Percentiles rank a stretch among this genome's conserved stretches.
phyloP scores from a whole-genome alignment of 1,140 invertebrate species.

The Neelides sp. region DNA sequence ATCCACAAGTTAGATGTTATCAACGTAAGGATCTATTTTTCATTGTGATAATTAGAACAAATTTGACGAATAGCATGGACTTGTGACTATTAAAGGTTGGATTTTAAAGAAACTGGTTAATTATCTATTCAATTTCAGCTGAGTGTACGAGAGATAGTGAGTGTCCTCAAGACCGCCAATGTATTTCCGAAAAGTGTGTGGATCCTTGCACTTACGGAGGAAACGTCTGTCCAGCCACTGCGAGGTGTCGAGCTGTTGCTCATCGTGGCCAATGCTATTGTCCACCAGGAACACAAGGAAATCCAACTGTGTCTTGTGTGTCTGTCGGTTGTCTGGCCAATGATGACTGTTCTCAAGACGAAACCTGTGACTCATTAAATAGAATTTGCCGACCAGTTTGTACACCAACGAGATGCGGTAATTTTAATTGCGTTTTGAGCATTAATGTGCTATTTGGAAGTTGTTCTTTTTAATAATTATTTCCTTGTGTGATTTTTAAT shows the following conservation, averaged over 20 bases:
- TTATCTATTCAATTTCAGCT: constrained; percentile 43
- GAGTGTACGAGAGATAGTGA: constrained; percentile 68
- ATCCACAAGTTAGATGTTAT: constrained; percentile 70
- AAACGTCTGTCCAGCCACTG: constrained; percentile 59
- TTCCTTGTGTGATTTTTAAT: too few species aligned
- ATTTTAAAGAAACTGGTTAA: constrained; percentile 4
- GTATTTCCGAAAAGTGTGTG: constrained; percentile 60
- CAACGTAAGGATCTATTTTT: constrained; percentile 51
- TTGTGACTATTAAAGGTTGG: too few species aligned
- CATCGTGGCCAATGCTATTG: constrained; percentile 61
- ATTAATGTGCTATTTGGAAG: too few species aligned
- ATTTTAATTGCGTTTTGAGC: too few species aligned
- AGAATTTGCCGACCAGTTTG: constrained; percentile 70
- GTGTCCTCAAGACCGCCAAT: constrained; percentile 73
- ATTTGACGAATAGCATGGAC: too few species aligned
- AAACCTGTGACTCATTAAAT: constrained; percentile 71
- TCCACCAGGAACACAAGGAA: constrained; percentile 26
- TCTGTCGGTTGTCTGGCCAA: constrained; percentile 72
- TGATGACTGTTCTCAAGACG: constrained; percentile 73
- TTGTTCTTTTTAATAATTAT: too few species aligned
- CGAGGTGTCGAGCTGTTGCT: constrained; percentile 56
- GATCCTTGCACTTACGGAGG: constrained; percentile 56
- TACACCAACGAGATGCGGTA: constrained; percentile 58
- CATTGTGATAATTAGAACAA: constrained; percentile 8
- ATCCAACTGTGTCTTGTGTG: constrained; percentile 44